Conservation (phyloP, 2,888 invertebrate species). For the Cryptosula pallasiana region DNA sequence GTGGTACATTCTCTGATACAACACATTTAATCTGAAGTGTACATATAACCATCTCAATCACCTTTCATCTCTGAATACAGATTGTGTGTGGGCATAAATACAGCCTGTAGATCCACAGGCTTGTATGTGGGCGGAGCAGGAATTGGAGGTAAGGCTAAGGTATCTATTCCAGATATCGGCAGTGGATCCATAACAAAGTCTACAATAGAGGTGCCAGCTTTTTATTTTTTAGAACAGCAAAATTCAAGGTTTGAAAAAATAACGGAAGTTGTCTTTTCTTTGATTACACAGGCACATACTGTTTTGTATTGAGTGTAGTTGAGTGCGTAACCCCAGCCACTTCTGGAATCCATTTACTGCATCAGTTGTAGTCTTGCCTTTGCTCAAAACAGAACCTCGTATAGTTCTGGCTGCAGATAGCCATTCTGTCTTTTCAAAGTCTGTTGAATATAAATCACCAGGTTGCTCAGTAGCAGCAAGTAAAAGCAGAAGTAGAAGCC, state of each 20-base stretch:
- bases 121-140: constrained; percentile 4
- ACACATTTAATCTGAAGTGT: not conserved
- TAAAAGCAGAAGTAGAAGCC: too few species aligned
- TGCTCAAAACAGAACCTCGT: not conserved
- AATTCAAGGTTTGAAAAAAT: not conserved
- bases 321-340: constrained; percentile 3
- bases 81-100: constrained; percentile 18
- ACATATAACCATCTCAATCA: not conserved
- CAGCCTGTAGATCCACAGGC: constrained; percentile 10
- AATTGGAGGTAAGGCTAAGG: not conserved
- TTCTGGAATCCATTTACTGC: not conserved
- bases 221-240: too few species aligned
- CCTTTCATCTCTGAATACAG: constrained; percentile 10
- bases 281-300: too few species aligned
- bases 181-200: constrained; percentile 11
- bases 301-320: not conserved
- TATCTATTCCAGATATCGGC: not conserved
- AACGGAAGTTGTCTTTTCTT: not conserved
- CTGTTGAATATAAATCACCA: too few species aligned
- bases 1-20: not conserved
- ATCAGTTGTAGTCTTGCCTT: not conserved
- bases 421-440: constrained; percentile 15
- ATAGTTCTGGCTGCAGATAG: constrained; percentile 20
- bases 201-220: not conserved
- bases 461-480: too few species aligned